Conservation (phyloP, 2,888 invertebrate species). For the Rotaria socialis region DNA sequence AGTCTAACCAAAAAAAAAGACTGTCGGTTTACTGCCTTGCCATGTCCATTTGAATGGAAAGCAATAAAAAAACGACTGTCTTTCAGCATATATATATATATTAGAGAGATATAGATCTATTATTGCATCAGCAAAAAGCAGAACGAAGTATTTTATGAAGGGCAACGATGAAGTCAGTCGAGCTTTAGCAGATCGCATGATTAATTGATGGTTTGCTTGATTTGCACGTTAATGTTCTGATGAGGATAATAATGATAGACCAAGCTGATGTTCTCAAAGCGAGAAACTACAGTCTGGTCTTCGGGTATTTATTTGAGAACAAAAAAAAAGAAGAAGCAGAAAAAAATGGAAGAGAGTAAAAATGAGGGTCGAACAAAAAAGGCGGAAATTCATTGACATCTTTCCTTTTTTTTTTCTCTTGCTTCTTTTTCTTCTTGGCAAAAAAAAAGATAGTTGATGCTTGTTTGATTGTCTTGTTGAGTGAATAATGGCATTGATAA, state of each 20-base stretch:
- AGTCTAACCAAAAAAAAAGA: not conserved
- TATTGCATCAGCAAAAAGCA: not conserved
- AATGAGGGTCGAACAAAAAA: not conserved
- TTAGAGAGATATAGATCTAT: too few relatives aligned
- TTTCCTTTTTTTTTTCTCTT: not conserved
- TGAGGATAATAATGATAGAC: not conserved
- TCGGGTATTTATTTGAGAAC: constrained; percentile 6
- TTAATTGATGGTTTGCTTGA: not conserved
- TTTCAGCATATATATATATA: not conserved
- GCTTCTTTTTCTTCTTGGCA: not conserved
- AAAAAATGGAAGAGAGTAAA: not conserved
- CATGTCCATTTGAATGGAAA: not conserved
- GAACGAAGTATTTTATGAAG: not conserved
- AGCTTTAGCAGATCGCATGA: not conserved
- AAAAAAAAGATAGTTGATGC: not conserved
- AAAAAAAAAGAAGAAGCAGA: not conserved
- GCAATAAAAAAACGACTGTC: not conserved
- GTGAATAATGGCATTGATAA: not conserved
- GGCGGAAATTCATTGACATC: constrained; percentile 18
- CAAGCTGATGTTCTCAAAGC: not conserved
- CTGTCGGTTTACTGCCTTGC: not conserved
- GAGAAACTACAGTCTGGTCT: not conserved
- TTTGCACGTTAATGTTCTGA: not conserved
- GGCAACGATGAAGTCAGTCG: not conserved
- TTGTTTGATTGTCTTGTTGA: not conserved